Conservation (phyloP, 2,113 vertebrate genomes). For the Nesospiza acunhae region DNA sequence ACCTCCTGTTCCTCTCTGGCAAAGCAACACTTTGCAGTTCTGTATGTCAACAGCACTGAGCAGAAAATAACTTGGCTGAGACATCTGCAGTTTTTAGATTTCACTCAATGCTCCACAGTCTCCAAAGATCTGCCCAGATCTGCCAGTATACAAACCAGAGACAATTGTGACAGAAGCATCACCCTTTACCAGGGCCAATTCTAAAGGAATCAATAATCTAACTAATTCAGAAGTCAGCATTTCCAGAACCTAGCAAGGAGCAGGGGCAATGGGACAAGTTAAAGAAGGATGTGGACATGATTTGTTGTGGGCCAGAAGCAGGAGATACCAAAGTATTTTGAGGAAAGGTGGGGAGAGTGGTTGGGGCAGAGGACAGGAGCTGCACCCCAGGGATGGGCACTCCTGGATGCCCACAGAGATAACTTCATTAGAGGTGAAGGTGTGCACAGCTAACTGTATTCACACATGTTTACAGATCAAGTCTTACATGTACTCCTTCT, state of each 20-base stretch:
- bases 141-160: not conserved
- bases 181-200: not conserved
- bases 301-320: not conserved
- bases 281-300: not conserved
- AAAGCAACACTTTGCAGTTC: not conserved
- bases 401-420: not conserved
- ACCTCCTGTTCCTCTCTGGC: not conserved
- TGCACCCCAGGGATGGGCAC: not conserved
- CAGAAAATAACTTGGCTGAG: not conserved
- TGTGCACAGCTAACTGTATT: not conserved
- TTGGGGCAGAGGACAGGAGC: not conserved
- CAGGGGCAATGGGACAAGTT: rapidly evolving
- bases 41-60: not conserved
- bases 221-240: not conserved
- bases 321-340: not conserved
- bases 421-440: not conserved
- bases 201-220: not conserved
- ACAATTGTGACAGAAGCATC: not conserved
- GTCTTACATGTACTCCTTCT: not conserved
- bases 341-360: not conserved
- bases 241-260: not conserved
- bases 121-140: not conserved
- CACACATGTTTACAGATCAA: not conserved
- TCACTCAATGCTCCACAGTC: not conserved
- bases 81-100: not conserved